Evolutionary conservation across 2,888 invertebrate species (phyloP), one percentile per base, ranked within the genome.

Genomic region (Tuberolachnus salignus): DNA sequence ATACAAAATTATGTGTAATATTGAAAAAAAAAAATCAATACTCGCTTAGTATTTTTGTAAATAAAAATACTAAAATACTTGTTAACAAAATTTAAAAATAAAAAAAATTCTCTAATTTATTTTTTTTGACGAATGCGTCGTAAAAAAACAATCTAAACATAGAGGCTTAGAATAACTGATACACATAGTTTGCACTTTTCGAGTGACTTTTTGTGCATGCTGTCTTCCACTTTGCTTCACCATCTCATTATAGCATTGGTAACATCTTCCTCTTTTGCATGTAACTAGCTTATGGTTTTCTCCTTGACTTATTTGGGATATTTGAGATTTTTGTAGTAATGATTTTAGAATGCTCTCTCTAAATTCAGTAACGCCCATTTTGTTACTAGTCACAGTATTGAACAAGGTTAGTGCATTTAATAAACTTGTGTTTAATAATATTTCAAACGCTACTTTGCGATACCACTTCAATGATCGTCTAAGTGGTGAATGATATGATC

Each of bases 201-300:
- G 64, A 19, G 64, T 46, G 23, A 46, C 21, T 64, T 64, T 64
- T 46, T 64, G 64, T 46, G 46, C 23, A 46, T 64, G 64, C 8
- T 9, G 82, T 75, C 73, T 80, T 82, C 81, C 83, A 57, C 72
- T 23, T 23, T 59, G 46, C 13, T 23, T 42, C 44, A 59, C n/a
- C 42, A 59, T 59, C 44, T 46, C 44, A 0, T 13, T 21, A 4
- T 72, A 44, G 21, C 23, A 59, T 42, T 46, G 34, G 4, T 10
- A 61, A 1, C 42, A 61, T 42, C 6, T 61, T 34, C 61, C 13
- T 11, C 61, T 34, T 8, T 42, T 61, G 34, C 4, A 42, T n/a
- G 34, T 42, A 42, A 61, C 10, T n/a, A 42, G n/a, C n/a, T 61
- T 61, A 42, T 61, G 61, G 0, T n/a, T 4, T 61, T 61, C 19